These are phyloP conservation scores for Agrypnia vestita DNA, from an alignment of 1,140 invertebrate species.

Conservation along the genomic window DNA sequence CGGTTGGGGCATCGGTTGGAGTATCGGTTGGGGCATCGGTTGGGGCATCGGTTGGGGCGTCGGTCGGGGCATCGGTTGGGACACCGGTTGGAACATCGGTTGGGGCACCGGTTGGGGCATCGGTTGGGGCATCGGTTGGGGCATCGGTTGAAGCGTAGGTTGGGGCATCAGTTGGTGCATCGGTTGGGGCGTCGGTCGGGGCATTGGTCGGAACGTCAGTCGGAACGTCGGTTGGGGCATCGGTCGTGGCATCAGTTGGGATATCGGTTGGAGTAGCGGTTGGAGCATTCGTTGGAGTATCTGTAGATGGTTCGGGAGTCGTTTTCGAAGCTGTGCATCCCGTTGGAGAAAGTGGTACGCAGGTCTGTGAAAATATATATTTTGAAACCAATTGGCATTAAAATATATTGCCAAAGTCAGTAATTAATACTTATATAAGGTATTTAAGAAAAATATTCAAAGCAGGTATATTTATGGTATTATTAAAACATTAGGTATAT, in stretches of 20 bases:
- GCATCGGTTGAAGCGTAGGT: conserved; percentile 16
- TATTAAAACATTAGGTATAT: too few species aligned
- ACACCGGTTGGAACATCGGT: not conserved
- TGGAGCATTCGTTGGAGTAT: not conserved
- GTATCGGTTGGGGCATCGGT: conserved; percentile 20
- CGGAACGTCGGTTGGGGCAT: conserved; percentile 12
- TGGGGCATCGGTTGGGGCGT: conserved; percentile 3
- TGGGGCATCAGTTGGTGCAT: conserved; percentile 10
- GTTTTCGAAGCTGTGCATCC: not conserved
- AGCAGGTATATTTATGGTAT: too few species aligned
- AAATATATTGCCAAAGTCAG: too few species aligned
- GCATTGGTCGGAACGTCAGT: not conserved
- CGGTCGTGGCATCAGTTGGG: conserved; percentile 12
- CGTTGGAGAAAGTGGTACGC: too few species aligned
- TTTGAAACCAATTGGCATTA: too few species aligned
- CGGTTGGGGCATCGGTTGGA: conserved; percentile 14
- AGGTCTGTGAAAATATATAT: too few species aligned
- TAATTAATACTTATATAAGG: too few species aligned
- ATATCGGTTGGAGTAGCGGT: conserved; percentile 16
- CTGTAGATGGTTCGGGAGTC: not conserved
- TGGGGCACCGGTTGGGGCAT: conserved; percentile 12
- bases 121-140: conserved; percentile 13
- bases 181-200: conserved; percentile 18
- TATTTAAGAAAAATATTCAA: too few species aligned
- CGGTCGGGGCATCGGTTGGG: not conserved